phyloP scores from a whole-genome alignment of 1,140 invertebrate genomes.

The Drosophila teissieri region DNA sequence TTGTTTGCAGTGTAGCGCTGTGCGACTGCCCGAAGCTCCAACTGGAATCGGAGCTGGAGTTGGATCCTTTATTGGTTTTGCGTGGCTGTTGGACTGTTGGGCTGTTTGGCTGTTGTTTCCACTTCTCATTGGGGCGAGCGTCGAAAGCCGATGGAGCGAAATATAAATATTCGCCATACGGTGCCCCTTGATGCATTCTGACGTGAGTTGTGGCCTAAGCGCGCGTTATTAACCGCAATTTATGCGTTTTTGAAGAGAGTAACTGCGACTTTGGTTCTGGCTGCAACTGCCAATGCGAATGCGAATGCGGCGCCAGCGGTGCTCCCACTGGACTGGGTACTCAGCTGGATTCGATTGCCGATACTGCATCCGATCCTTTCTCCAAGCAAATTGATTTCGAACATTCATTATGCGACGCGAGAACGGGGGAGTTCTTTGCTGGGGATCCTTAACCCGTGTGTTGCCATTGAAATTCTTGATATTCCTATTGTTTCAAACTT shows the following conservation, averaged over 20 bases:
- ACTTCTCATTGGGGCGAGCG: constrained; percentile 20
- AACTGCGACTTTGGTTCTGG: neutral
- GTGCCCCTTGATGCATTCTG: constrained; percentile 76
- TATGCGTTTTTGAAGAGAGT: constrained; percentile 77
- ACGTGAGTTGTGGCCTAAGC: constrained; percentile 83
- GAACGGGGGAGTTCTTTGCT: neutral
- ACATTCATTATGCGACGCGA: constrained; percentile 17
- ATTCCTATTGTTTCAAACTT: neutral
- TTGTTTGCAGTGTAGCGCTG: constrained; percentile 1
- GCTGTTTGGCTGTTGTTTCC: constrained; percentile 12
- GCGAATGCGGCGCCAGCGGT: constrained; percentile 41
- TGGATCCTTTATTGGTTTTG: constrained; percentile 66
- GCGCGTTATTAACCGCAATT: constrained; percentile 81
- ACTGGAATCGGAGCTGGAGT: constrained; percentile 16
- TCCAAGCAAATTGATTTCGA: constrained; percentile 31
- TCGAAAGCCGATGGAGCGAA: constrained; percentile 54
- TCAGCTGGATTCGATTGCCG: constrained; percentile 17
- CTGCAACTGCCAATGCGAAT: constrained; percentile 17
- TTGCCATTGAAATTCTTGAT: neutral
- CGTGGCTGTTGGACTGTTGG: constrained; percentile 16
- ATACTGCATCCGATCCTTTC: neutral
- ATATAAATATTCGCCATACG: constrained; percentile 82
- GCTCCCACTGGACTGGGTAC: constrained; percentile 2
- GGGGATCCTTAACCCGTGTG: too few species aligned
- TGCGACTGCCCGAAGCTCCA: constrained; percentile 34